Evolutionary conservation across 2,888 invertebrate genomes (phyloP).

Genomic region (Norana najaformis): DNA sequence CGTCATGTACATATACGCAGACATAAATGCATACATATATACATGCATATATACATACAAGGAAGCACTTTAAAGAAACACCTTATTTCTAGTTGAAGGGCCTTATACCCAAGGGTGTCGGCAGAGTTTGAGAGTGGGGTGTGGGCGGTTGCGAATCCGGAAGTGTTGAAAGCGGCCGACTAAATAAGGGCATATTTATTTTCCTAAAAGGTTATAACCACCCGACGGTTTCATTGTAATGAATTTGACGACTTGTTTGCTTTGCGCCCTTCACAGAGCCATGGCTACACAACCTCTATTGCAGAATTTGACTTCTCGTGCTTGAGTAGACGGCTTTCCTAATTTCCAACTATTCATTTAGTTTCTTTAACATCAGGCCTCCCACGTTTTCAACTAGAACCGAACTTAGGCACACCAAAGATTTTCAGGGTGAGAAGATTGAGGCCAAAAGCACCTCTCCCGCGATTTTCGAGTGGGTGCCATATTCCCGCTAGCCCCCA

Average conservation of each 20-base stretch:
- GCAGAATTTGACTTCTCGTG: neutral
- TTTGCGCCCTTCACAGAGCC: neutral
- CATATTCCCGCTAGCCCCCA: neutral
- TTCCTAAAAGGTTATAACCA: neutral
- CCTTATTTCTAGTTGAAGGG: no score
- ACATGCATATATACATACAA: no score
- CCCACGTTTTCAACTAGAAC: no score
- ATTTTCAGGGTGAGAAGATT: no score
- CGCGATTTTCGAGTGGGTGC: neutral
- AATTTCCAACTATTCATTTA: no score
- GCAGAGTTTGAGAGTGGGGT: neutral
- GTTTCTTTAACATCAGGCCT: no score
- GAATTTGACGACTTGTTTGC: neutral
- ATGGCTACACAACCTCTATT: neutral
- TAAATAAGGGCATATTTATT: neutral
- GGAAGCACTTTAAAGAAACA: no score
- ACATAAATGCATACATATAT: no score
- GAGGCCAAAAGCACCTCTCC: neutral
- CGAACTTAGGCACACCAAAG: no score
- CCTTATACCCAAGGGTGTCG: no score
- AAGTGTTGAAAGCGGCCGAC: neutral
- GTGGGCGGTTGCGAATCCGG: neutral
- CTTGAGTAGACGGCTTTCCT: neutral
- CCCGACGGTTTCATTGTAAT: neutral
- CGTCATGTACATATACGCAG: no score